A percentile compares a stretch with the other conserved stretches of the same genome.
phyloP scores from a whole-genome alignment of 1,140 invertebrate genomes.

The Bombus affinis region DNA sequence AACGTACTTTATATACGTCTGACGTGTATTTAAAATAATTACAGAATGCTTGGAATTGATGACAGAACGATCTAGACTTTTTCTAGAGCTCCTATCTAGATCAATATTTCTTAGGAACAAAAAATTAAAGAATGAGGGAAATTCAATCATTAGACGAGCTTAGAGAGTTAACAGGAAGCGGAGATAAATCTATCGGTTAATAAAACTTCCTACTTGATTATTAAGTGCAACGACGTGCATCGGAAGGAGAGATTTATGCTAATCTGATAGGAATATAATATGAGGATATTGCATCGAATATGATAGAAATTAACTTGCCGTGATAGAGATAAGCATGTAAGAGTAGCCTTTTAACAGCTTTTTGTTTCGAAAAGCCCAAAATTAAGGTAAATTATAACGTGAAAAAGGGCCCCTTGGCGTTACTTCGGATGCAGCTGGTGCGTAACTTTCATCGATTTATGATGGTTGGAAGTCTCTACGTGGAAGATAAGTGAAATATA shows the following conservation, averaged over 20 bases:
- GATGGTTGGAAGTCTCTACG: background rate
- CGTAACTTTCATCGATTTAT: conserved; percentile 34
- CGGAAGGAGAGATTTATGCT: conserved; percentile 36
- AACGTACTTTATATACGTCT: too few relatives aligned
- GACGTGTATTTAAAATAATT: too few relatives aligned
- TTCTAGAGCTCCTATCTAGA: too few relatives aligned
- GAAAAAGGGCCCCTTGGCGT: conserved; percentile 32
- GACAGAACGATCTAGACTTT: too few relatives aligned
- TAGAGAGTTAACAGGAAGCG: background rate
- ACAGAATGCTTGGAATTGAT: too few relatives aligned
- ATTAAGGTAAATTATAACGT: conserved; percentile 48
- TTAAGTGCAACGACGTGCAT: conserved; percentile 27
- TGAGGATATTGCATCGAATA: conserved; percentile 42
- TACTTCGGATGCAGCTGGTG: background rate
- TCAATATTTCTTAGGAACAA: too few relatives aligned
- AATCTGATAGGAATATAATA: conserved; percentile 44
- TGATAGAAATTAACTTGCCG: conserved; percentile 43
- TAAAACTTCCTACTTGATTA: conserved; percentile 24
- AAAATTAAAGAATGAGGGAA: background rate
- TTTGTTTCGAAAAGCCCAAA: conserved; percentile 7
- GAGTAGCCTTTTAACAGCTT: background rate
- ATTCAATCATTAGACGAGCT: background rate
- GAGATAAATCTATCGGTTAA: conserved; percentile 33
- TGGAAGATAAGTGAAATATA: background rate
- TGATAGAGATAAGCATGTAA: conserved; percentile 36